phyloP scores from a whole-genome alignment of 2,888 invertebrate genomes.

The Macrosiphum euphorbiae region DNA sequence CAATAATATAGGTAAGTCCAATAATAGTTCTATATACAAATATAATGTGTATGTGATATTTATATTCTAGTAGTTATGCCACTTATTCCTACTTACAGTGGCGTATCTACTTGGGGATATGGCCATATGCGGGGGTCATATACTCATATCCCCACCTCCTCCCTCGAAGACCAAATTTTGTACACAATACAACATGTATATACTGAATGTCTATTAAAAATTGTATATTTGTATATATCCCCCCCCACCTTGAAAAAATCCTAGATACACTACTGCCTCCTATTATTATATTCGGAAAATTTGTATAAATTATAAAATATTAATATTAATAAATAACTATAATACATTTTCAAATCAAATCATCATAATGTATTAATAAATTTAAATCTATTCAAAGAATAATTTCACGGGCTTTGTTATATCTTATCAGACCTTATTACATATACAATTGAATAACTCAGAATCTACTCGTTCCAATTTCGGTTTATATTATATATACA shows the following conservation, averaged over 20 bases:
- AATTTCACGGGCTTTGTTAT: neutral
- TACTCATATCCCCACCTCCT: too few relatives aligned
- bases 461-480: neutral
- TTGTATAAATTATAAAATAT: neutral
- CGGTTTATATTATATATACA: neutral
- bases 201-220: too few relatives aligned
- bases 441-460: neutral
- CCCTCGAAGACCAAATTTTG: too few relatives aligned
- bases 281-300: neutral
- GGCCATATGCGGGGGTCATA: too few relatives aligned
- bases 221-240: too few relatives aligned
- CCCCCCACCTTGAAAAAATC: too few relatives aligned
- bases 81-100: too few relatives aligned
- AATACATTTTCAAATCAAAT: neutral
- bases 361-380: too few relatives aligned
- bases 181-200: too few relatives aligned
- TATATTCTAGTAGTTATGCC: neutral
- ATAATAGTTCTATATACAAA: neutral
- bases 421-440: too few relatives aligned
- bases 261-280: too few relatives aligned
- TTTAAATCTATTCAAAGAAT: neutral
- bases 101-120: too few relatives aligned
- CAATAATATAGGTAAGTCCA: neutral
- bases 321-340: neutral
- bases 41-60: neutral